Percentiles rank a stretch among this genome's conserved stretches.
These are phyloP conservation scores for Aricia artaxerxes DNA, from an alignment of 2,888 invertebrate genomes.

Conservation along the genomic window DNA sequence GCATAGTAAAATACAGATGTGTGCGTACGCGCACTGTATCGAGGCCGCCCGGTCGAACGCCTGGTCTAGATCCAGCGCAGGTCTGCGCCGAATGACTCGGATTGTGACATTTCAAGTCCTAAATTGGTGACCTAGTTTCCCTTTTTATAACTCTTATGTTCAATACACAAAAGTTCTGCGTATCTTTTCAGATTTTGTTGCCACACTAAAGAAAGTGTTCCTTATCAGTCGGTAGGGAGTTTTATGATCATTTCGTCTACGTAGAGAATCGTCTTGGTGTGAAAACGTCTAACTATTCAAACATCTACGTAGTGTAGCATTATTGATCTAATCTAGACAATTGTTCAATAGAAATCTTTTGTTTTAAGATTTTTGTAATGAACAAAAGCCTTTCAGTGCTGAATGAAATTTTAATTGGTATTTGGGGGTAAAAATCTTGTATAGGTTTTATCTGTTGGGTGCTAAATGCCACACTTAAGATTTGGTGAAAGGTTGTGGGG, in stretches of 20 bases:
- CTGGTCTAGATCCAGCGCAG: constrained; percentile 16
- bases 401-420: background rate
- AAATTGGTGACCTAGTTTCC: constrained; percentile 6
- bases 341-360: background rate
- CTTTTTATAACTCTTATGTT: background rate
- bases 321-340: background rate
- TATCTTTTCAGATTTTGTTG: background rate
- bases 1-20: background rate
- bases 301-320: too few species aligned
- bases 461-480: background rate
- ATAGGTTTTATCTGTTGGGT: background rate
- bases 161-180: background rate
- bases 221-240: too few species aligned
- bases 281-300: too few species aligned
- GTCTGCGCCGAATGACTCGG: constrained; percentile 10
- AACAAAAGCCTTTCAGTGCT: background rate
- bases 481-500: constrained; percentile 4
- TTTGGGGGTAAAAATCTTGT: background rate
- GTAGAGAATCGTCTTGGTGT: too few species aligned
- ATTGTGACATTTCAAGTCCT: constrained; percentile 25
- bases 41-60: constrained; percentile 20
- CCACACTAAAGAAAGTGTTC: background rate
- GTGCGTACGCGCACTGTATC: constrained; percentile 27
- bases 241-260: too few species aligned
- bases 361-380: background rate